These are phyloP conservation scores for Trissoscelio sp. DNA, from an alignment of 2,888 invertebrate species.

Conservation along the genomic window DNA sequence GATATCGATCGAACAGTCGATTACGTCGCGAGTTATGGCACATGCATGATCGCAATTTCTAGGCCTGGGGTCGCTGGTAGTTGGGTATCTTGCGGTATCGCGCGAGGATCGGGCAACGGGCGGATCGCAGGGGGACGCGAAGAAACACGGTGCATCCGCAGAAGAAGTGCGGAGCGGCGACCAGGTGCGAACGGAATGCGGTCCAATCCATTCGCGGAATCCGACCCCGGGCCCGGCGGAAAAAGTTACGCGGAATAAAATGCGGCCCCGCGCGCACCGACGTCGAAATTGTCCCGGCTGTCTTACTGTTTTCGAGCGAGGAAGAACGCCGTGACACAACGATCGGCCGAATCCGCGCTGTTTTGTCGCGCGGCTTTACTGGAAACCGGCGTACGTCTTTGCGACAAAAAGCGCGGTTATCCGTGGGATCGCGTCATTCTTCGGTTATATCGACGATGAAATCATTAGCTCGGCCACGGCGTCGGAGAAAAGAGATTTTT, in stretches of 20 bases:
- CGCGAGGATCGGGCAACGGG: slow-evolving; percentile 60
- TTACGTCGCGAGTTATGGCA: slow-evolving; percentile 70
- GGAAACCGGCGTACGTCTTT: slow-evolving; percentile 49
- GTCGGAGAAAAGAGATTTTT: slow-evolving; percentile 18
- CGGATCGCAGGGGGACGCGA: slow-evolving; percentile 49
- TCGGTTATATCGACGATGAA: slow-evolving; percentile 51
- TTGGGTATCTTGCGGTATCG: slow-evolving; percentile 68
- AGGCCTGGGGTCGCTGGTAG: slow-evolving; percentile 53
- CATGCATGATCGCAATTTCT: slow-evolving; percentile 69
- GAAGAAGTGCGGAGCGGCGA: slow-evolving; percentile 72
- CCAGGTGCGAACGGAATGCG: slow-evolving; percentile 83
- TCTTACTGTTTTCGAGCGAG: slow-evolving; percentile 17
- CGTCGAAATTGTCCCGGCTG: no score
- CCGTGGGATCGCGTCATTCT: slow-evolving; percentile 55
- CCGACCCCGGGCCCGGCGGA: slow-evolving; percentile 77
- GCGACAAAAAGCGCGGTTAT: slow-evolving; percentile 40
- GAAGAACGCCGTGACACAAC: slow-evolving; percentile 51
- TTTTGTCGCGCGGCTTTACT: slow-evolving; percentile 57
- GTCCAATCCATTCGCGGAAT: slow-evolving; percentile 83
- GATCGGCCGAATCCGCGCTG: slow-evolving; percentile 53
- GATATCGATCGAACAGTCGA: slow-evolving; percentile 68
- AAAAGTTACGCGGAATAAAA: slow-evolving; percentile 79
- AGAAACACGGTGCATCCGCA: slow-evolving; percentile 61
- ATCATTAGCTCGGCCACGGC: slow-evolving; percentile 53
- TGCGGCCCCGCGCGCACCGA: slow-evolving; percentile 76